Conservation (phyloP, 2,113 vertebrate species). For the Carollia perspicillata region DNA sequence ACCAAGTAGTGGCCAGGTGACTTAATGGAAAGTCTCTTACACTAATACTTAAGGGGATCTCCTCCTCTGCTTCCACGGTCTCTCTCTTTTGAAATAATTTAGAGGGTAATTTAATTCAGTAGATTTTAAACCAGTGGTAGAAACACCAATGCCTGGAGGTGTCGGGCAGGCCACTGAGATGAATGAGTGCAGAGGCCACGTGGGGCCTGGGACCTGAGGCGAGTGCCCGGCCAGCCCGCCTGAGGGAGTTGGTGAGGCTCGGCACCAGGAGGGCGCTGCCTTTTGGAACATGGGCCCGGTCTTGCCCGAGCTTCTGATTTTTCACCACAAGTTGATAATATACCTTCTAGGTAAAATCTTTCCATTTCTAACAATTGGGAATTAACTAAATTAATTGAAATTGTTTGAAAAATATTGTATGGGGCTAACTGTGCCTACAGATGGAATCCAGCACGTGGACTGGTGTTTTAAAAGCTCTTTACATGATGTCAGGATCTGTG, state of each 20-base stretch:
- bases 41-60: not conserved
- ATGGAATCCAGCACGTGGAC: not conserved
- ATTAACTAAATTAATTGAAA: not conserved
- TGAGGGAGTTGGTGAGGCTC: rapidly evolving
- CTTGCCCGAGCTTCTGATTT: not conserved
- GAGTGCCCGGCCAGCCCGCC: rapidly evolving
- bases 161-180: not conserved
- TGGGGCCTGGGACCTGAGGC: rapidly evolving
- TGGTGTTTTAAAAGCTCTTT: not conserved
- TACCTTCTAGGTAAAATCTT: not conserved
- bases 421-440: not conserved
- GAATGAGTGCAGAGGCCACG: not conserved
- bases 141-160: not conserved
- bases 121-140: not conserved
- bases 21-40: not conserved
- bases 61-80: not conserved
- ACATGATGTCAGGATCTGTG: not conserved
- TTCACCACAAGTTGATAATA: not conserved
- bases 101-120: not conserved
- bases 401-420: not conserved
- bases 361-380: not conserved
- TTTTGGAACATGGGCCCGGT: not conserved
- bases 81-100: not conserved
- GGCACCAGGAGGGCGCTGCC: rapidly evolving
- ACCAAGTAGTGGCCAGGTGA: not conserved